Percentiles rank a stretch among this genome's conserved stretches.
Conservation (phyloP, 2,113 vertebrate species). For the Pterocles gutturalis region DNA sequence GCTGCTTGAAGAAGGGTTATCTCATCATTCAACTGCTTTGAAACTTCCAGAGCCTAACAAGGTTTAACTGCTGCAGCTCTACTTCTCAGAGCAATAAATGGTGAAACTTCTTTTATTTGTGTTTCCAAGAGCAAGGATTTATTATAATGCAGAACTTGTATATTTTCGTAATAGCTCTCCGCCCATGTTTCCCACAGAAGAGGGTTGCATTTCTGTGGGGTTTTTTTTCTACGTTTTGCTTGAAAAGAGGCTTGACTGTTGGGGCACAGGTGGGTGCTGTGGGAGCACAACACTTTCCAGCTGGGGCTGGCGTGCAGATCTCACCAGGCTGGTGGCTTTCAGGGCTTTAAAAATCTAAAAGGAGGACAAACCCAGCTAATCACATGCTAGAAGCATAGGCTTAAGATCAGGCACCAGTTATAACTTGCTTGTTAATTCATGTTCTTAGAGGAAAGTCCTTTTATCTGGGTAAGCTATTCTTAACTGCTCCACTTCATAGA, state of each 20-base stretch:
- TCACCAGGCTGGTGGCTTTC: not conserved
- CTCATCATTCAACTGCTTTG: not conserved
- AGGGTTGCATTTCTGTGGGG: not conserved
- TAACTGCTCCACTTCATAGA: constrained; percentile 19
- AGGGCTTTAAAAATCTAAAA: not conserved
- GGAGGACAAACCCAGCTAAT: not conserved
- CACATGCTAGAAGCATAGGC: not conserved
- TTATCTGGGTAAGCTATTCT: constrained; percentile 41
- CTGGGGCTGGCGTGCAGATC: not conserved
- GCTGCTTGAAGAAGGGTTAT: not conserved
- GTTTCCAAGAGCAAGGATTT: not conserved
- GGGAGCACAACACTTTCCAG: constrained; percentile 24
- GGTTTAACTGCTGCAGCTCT: not conserved
- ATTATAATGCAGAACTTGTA: not conserved
- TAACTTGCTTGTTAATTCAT: constrained; percentile 39
- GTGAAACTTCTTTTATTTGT: not conserved
- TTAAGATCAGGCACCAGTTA: constrained; percentile 5
- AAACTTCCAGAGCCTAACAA: not conserved
- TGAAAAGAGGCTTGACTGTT: not conserved
- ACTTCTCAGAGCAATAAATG: not conserved
- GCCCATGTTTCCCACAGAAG: not conserved
- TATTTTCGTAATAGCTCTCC: not conserved
- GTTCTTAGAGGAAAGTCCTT: constrained; percentile 34
- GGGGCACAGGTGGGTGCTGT: constrained; percentile 13
- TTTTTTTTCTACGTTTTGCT: constrained; percentile 8